These are phyloP conservation scores for Sarcophaga rosellei DNA, from an alignment of 2,888 invertebrate species.

Conservation along the genomic window DNA sequence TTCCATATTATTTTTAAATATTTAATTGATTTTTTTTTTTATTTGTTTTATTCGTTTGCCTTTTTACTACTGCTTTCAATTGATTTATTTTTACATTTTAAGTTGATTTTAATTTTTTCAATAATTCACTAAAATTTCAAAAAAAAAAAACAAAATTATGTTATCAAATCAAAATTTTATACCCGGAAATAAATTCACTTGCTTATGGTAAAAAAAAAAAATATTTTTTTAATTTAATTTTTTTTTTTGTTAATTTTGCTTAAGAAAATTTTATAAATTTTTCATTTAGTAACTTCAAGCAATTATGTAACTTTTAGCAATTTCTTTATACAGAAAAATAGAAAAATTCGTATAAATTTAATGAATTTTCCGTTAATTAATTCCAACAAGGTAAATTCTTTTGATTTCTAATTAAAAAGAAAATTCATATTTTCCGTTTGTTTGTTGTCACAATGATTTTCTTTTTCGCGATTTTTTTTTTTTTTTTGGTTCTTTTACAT, in stretches of 20 bases:
- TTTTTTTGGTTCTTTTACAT: conserved; percentile 10
- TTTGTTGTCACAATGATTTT: background rate
- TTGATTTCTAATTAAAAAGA: conserved; percentile 23
- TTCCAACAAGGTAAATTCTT: conserved; percentile 49
- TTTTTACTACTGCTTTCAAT: background rate
- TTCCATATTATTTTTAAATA: conserved; percentile 56
- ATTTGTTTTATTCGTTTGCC: conserved; percentile 13
- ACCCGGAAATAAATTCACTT: conserved; percentile 2
- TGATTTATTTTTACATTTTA: conserved; percentile 23
- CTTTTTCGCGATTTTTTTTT: background rate
- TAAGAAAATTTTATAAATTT: background rate
- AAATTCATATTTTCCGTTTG: conserved; percentile 37
- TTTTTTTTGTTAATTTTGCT: conserved; percentile 15
- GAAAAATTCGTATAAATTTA: conserved; percentile 21
- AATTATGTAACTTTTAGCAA: conserved; percentile 62
- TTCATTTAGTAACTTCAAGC: background rate
- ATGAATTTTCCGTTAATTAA: conserved; percentile 40
- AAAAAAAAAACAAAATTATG: conserved; percentile 9
- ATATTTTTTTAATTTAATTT: background rate
- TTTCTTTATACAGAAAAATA: background rate
- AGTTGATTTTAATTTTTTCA: conserved; percentile 39
- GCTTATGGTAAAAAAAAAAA: conserved; percentile 1
- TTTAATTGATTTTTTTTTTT: conserved; percentile 31
- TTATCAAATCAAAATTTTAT: background rate
- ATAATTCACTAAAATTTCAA: conserved; percentile 57